phyloP scores from a whole-genome alignment of 2,113 vertebrate genomes.

The zebrafish (Danio rerio) region DNA sequence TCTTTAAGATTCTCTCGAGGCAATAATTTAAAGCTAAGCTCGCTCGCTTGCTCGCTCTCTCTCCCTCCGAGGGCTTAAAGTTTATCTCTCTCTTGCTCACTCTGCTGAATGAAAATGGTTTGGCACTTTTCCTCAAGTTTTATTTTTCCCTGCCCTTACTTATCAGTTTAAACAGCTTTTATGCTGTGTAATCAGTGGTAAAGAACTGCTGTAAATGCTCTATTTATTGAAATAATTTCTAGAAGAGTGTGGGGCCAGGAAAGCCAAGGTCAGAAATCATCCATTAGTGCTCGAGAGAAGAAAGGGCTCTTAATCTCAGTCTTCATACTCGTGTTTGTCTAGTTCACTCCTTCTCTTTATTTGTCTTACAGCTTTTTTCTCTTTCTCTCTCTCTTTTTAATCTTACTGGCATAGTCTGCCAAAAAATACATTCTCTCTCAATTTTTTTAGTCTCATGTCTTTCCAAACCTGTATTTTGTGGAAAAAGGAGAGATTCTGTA shows the following conservation, averaged over 20 bases:
- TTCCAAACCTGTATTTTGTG: neutral
- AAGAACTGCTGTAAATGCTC: constrained; percentile 50
- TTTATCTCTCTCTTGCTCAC: constrained; percentile 16
- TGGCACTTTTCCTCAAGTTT: constrained; percentile 43
- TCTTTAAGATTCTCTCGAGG: constrained; percentile 46
- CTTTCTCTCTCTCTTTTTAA: constrained; percentile 11
- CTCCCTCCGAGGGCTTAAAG: neutral
- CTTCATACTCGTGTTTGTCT: constrained; percentile 67
- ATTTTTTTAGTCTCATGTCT: neutral
- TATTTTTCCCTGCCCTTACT: constrained; percentile 47
- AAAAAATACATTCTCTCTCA: neutral
- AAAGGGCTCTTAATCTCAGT: constrained; percentile 37
- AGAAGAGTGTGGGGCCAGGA: neutral
- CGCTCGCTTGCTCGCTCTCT: neutral
- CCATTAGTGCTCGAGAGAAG: constrained; percentile 28
- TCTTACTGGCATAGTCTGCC: neutral
- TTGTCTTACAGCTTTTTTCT: neutral
- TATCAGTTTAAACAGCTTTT: constrained; percentile 52
- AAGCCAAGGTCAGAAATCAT: constrained; percentile 53
- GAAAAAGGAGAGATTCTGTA: neutral
- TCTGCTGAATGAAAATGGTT: constrained; percentile 47
- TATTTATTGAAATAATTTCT: constrained; percentile 51
- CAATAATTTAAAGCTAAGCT: constrained; percentile 38
- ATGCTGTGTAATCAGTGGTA: constrained; percentile 49
- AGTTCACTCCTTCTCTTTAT: constrained; percentile 43